Evolutionary conservation across 2,888 invertebrate species (phyloP), one percentile per base, ranked within the genome.

Genomic region (Enchytraeus crypticus): DNA sequence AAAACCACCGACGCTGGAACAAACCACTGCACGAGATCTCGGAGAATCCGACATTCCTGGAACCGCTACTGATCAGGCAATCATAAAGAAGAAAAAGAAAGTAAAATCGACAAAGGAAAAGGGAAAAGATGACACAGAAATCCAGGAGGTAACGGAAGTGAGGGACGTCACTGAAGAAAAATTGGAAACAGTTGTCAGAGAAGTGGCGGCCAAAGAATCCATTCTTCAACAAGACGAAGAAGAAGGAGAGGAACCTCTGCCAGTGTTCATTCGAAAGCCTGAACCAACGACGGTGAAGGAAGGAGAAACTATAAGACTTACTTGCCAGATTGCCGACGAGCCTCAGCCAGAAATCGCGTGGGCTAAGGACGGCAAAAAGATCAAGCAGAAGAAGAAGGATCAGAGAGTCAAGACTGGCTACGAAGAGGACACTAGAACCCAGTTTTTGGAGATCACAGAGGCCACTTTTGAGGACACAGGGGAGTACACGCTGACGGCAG

Each of bases 401-500:
- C 21, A 29, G 43, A 27, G 57, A 11, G 3, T 47, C n/a, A 57
- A 2, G 29, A 27, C 32, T 14, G 57, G 30, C n/a, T 57, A 4
- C 32, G 57, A 57, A n/a, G 46, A 27, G 18, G 32, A 27, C 21
- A 23, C 54, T 11, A 46, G 47, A 5, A 1, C 49, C 23, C 58
- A 58, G n/a, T 51, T 51, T 5, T 62, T 73, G 57, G 67, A 69
- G 57, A 72, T 73, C 32, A 30, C 33, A 2, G 64, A 71, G 29
- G 68, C 69, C 0, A 56, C 46, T 4, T 63, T 61, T 8, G 56
- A 63, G 14, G 74, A 75, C 60, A 62, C 67, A 3, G 74, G 74
- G 2, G 69, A 66, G 21, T 75, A 75, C 64, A 67, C 67, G 29
- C 62, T 74, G 46, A 64, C 63, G 11, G 73, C 71, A 26, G 67